A percentile compares a stretch with the other conserved stretches of the same genome.
phyloP scores from a whole-genome alignment of 2,113 vertebrate genomes.

The Pterocles gutturalis region DNA sequence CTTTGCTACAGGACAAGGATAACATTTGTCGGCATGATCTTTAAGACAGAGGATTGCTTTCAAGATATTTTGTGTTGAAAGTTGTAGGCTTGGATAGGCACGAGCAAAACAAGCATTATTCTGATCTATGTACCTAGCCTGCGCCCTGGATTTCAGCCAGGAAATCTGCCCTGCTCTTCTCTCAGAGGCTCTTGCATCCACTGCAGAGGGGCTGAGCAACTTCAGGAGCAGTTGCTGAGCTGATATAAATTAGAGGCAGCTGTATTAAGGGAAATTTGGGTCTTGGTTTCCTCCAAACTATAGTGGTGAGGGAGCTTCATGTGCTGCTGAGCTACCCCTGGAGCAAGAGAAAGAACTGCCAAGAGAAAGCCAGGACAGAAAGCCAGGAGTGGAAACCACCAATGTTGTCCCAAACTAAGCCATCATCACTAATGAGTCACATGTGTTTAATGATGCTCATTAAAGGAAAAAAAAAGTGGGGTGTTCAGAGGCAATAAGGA shows the following conservation, averaged over 20 bases:
- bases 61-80: neutral
- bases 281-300: neutral
- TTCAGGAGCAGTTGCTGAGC: neutral
- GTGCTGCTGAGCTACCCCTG: neutral
- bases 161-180: neutral
- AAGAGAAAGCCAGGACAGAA: neutral
- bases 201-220: neutral
- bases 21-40: neutral
- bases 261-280: neutral
- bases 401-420: neutral
- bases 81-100: neutral
- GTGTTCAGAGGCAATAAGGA: neutral
- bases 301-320: neutral
- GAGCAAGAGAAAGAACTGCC: neutral
- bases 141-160: neutral
- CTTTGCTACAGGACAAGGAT: neutral
- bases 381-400: neutral
- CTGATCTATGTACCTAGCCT: neutral
- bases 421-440: neutral
- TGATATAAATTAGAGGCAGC: slow-evolving; percentile 8
- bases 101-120: too few species aligned
- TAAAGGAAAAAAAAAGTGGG: neutral
- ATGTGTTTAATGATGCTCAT: neutral
- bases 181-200: neutral
- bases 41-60: neutral